These are phyloP conservation scores for Rotaria sp. DNA, from an alignment of 2,888 invertebrate genomes.

Conservation along the genomic window DNA sequence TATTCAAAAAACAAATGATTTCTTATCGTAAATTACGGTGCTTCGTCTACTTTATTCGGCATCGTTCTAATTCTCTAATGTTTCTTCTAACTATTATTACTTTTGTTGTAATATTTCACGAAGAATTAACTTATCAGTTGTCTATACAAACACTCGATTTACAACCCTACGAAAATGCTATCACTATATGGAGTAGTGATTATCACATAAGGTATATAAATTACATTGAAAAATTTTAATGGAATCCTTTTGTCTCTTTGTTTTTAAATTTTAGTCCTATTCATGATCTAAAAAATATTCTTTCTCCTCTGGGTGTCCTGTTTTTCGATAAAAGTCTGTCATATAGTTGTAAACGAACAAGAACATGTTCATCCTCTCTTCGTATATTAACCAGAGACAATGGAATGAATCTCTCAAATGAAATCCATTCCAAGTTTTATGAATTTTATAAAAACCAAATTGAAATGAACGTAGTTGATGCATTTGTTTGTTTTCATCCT, in stretches of 20 bases:
- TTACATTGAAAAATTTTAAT: background rate
- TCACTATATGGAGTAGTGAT: conserved; percentile 6
- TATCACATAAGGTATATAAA: background rate
- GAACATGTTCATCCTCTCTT: background rate
- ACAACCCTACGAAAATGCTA: background rate
- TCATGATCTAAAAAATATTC: background rate
- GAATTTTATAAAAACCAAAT: conserved; percentile 30
- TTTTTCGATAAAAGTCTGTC: conserved; percentile 5
- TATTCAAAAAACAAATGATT: too few species aligned
- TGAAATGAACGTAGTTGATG: conserved; percentile 30
- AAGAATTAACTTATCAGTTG: background rate
- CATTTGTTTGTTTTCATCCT: conserved; percentile 35
- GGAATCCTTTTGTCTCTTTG: background rate
- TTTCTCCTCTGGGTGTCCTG: background rate
- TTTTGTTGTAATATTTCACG: background rate
- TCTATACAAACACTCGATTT: background rate
- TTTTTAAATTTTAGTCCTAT: conserved; percentile 5
- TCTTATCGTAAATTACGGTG: background rate
- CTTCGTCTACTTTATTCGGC: background rate
- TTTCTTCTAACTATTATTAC: background rate
- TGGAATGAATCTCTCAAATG: background rate
- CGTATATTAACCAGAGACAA: background rate
- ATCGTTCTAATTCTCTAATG: background rate
- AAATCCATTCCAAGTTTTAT: background rate
- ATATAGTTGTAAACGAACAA: background rate